These are phyloP conservation scores for Lasiommata megera DNA, from an alignment of 2,888 invertebrate species.

Conservation along the genomic window DNA sequence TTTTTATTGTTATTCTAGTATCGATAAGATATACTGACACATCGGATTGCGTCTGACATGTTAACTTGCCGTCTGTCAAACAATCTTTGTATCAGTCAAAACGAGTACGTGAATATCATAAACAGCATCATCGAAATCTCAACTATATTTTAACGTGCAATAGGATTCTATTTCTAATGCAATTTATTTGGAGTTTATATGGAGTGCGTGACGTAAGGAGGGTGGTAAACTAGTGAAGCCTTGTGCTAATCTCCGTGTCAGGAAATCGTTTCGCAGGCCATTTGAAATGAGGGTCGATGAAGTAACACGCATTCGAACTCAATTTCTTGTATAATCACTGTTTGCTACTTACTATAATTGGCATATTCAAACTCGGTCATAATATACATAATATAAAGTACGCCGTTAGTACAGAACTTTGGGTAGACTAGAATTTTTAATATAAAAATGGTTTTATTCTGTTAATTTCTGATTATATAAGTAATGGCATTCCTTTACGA, in stretches of 20 bases:
- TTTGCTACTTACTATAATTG: conserved; percentile 57
- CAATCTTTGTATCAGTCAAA: conserved; percentile 61
- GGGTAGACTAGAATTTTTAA: too few species aligned
- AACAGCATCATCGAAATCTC: conserved; percentile 39
- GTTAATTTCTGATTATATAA: too few species aligned
- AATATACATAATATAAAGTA: conserved; percentile 2
- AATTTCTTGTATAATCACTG: conserved; percentile 71
- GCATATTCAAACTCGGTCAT: conserved; percentile 39
- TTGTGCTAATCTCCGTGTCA: conserved; percentile 82
- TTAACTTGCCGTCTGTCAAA: conserved; percentile 79
- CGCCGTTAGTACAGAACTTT: too few species aligned
- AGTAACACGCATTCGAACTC: conserved; percentile 73
- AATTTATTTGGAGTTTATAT: conserved; percentile 50
- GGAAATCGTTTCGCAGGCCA: conserved; percentile 81
- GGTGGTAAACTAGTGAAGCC: conserved; percentile 77
- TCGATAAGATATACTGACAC: conserved; percentile 30
- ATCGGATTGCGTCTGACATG: conserved; percentile 71
- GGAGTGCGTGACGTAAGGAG: conserved; percentile 80
- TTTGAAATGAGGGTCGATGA: conserved; percentile 74
- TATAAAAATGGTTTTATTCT: too few species aligned
- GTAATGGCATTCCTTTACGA: too few species aligned
- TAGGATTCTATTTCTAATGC: conserved; percentile 33
- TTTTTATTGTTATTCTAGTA: too few species aligned
- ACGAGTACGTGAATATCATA: conserved; percentile 32
- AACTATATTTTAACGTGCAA: conserved; percentile 44